These are phyloP conservation scores for Eolophus roseicapilla DNA, from an alignment of 2,113 vertebrate species.

Conservation along the genomic window DNA sequence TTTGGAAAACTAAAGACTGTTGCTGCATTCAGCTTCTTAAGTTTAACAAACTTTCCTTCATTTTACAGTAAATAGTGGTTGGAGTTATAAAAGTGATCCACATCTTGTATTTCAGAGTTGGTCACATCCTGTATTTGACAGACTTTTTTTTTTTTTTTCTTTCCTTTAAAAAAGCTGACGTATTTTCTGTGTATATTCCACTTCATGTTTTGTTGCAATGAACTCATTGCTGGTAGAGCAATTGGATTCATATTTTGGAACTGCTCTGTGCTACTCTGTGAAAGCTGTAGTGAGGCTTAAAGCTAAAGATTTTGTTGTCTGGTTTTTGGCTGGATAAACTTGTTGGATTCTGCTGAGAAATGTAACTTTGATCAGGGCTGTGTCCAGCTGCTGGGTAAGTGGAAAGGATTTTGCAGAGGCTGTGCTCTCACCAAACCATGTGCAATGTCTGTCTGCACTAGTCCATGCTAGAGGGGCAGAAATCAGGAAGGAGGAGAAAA, in stretches of 20 bases:
- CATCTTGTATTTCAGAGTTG: not conserved
- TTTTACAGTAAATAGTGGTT: not conserved
- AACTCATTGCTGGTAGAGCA: not conserved
- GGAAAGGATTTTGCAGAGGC: not conserved
- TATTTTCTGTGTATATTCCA: not conserved
- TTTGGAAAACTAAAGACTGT: not conserved
- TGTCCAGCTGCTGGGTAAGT: slow-evolving; percentile 21
- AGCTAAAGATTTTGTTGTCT: not conserved
- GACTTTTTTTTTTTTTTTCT: not conserved
- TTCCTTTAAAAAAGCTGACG: not conserved
- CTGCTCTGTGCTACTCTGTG: not conserved
- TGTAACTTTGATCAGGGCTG: not conserved
- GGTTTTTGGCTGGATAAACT: not conserved
- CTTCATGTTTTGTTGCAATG: not conserved
- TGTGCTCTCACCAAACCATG: not conserved
- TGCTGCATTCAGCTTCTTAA: not conserved
- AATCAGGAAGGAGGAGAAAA: not conserved
- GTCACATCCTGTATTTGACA: not conserved
- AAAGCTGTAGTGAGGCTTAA: not conserved
- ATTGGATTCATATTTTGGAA: not conserved
- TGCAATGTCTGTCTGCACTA: not conserved
- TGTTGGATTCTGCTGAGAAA: not conserved
- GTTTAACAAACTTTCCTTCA: not conserved
- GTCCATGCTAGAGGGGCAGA: not conserved
- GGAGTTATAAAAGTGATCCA: not conserved